These are phyloP conservation scores for Ramphastos sulfuratus DNA, from an alignment of 2,113 vertebrate species.

Conservation along the genomic window DNA sequence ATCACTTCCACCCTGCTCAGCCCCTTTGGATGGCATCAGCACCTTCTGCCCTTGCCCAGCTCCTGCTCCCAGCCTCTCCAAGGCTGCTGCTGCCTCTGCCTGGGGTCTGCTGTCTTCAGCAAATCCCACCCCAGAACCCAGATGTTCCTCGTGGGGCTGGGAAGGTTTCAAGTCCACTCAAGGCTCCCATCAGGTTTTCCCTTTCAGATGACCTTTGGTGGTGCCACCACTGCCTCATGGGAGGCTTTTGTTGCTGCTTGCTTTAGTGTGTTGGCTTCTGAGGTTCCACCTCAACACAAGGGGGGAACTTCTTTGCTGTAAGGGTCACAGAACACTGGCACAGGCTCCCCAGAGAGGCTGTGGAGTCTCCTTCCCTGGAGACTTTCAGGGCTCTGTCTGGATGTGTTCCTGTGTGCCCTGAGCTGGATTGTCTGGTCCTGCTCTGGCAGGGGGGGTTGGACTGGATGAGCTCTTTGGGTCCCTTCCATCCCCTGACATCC, in stretches of 20 bases:
- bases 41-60: too few species aligned
- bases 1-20: neutral
- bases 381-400: too few species aligned
- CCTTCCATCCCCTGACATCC: too few species aligned
- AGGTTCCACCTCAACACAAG: neutral
- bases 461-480: too few species aligned
- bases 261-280: neutral
- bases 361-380: too few species aligned
- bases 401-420: too few species aligned
- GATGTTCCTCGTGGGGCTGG: neutral
- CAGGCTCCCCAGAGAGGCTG: too few species aligned
- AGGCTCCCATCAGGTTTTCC: neutral
- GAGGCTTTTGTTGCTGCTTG: neutral
- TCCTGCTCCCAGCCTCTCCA: neutral
- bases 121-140: rapidly evolving
- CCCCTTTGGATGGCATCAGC: neutral
- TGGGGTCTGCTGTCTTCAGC: neutral
- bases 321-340: too few species aligned
- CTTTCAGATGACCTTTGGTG: neutral
- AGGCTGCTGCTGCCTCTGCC: neutral
- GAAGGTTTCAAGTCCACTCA: neutral
- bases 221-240: neutral
- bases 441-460: too few species aligned
- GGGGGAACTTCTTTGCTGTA: too few species aligned
- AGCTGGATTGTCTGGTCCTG: too few species aligned